Evolutionary conservation across 2,113 vertebrate species (phyloP), one percentile per base, ranked within the genome.

Genomic region (Elgaria multicarinata): DNA sequence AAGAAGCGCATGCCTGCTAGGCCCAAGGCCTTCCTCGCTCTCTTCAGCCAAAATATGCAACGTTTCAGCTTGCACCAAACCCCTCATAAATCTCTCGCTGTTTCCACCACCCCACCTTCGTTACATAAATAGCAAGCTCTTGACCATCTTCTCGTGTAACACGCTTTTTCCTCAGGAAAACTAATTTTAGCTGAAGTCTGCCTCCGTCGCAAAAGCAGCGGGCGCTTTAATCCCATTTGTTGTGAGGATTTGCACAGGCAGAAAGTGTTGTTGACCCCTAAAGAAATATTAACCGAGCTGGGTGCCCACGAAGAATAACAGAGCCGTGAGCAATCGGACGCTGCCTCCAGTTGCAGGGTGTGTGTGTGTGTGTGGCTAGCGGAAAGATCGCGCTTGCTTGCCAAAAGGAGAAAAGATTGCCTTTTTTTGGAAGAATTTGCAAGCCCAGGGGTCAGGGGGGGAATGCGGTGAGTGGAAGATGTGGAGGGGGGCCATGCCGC

Each of bases 241-340:
- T 2, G 2, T 0, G 0, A 7, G 18, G 28, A 58, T 58, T 0
- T 0, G 67, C 66, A 4, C 46, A 22, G 42, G 50, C 36, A 55
- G 9, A 26, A 28, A 46, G 42, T 5, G 1, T 20, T 85, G 12
- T 55, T 55, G 26, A 24, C 87, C 14, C 74, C 14, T 44, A 5
- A 0, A 80, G 39, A 75, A 24, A 55, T 50, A 31, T 50, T 7
- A 81, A 53, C 62, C 18, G 64, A 20, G 14, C 28, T 26, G 75
- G 31, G 62, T 6, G n/a, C 24, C 62, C 33, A 13, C 55, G 7
- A 18, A 53, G 44, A 62, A 67, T 66, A 53, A 2, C 87, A 42
- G 87, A 42, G 66, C 64, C 4, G 16, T 42, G 77, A 88, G 66
- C 77, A 10, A 42, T 14, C 1, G 1, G 33, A 50, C 28, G 39